Base-by-base conservation (phyloP, 2,797 vertebrate genomes). In the Malurus splendens region DNA sequence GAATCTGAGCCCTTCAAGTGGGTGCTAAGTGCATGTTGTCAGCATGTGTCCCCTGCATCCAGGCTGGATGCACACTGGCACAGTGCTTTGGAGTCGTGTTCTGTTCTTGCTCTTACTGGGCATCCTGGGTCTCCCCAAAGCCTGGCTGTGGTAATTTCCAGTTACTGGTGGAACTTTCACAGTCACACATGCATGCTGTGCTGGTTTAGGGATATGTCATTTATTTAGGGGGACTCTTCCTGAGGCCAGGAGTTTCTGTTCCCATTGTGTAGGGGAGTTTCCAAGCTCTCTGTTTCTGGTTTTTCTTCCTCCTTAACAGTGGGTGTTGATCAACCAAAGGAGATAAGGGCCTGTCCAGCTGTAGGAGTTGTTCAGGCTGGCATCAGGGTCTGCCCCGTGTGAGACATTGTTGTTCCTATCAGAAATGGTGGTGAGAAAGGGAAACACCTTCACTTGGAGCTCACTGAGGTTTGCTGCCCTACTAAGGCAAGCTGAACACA, bases 181-280 rank as follows among this genome's bases (percentile, higher is more conserved):
- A 23, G 62, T 55, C 36, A 14, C 9, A 7, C 0, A 1, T 0
- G 4, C n/a, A 6, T 12, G 30, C 23, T 6, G 33, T 32, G 32
- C 48, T 73, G 59, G n/a, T 86, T 44, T 82, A 51, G 30, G 27
- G 18, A 48, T 23, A 2, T 16, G 44, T 79, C 8, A 36, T 50
- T 87, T 52, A 7, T 80, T 45, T 81, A 20, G 7, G 79, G 39
- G 45, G 32, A 54, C 0, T 0, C 39, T 59, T 93, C 52, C 50
- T 18, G 14, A 78, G 66, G 23, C 24, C 14, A 16, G 17, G 66
- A 70, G 74, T 93, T 94, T 94, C 89, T 83, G 85, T 94, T 92
- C 70, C 60, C 1, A 1, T 44, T 82, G 23, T 1, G 5, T 9
- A 62, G 50, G 89, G 90, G 85, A 94, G 77, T 90, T 94, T 70